Percentiles rank a stretch among this genome's conserved stretches.
Conservation (phyloP, 2,797 vertebrate species). For the Oryzias dopingdopingensis region DNA sequence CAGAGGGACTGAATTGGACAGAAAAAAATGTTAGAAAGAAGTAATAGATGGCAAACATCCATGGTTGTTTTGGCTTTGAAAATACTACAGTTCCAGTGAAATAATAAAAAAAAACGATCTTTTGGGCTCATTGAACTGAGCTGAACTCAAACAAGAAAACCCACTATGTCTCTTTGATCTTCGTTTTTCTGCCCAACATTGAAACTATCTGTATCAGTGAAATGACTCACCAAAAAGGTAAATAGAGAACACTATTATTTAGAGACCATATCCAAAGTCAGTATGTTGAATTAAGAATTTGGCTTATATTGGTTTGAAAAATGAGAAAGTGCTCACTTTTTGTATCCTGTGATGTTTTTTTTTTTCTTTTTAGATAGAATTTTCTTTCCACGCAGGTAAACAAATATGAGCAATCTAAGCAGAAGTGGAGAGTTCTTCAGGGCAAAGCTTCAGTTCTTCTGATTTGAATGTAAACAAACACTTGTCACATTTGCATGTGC, state of each 20-base stretch:
- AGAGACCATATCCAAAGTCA: not conserved
- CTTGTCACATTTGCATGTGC: constrained; percentile 54
- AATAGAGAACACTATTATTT: not conserved
- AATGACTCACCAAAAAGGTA: constrained; percentile 4
- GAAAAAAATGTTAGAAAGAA: constrained; percentile 2
- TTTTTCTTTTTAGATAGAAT: not conserved
- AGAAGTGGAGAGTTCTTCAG: not conserved
- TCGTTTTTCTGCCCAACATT: constrained; percentile 5
- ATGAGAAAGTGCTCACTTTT: not conserved
- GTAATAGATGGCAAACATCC: constrained; percentile 16
- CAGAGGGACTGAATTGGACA: not conserved
- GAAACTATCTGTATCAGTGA: constrained; percentile 4
- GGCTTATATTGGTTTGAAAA: not conserved
- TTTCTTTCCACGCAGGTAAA: constrained; percentile 7
- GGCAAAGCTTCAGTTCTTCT: constrained; percentile 24
- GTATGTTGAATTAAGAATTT: not conserved
- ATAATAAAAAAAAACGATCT: not conserved
- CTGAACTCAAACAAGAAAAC: constrained; percentile 11
- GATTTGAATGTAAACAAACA: constrained; percentile 75
- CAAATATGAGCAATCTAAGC: constrained; percentile 11
- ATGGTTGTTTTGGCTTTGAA: constrained; percentile 27
- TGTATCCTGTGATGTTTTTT: not conserved
- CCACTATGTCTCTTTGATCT: constrained; percentile 12
- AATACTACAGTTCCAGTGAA: constrained; percentile 19
- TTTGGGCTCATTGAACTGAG: not conserved